A percentile compares a stretch with the other conserved stretches of the same genome.
phyloP scores from a whole-genome alignment of 2,113 vertebrate genomes.

The Meles meles region DNA sequence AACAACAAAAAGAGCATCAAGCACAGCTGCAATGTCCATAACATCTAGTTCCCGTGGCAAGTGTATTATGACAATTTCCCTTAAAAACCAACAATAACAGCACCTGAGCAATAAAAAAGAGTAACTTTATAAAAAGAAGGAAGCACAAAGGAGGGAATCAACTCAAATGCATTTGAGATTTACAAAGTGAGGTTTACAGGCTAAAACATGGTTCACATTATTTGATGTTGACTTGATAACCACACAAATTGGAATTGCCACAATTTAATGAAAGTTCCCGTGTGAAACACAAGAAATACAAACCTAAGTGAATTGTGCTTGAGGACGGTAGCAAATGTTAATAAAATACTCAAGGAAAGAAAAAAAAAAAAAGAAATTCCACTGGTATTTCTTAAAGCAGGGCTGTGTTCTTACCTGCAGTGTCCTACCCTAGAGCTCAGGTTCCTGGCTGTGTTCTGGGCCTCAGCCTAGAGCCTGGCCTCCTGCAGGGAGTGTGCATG shows the following conservation, averaged over 20 bases:
- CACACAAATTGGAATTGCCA: neutral
- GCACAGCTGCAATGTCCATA: accelerated
- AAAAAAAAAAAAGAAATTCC: no score
- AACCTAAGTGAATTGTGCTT: neutral
- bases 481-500: neutral
- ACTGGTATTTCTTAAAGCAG: neutral
- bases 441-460: neutral
- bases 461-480: neutral
- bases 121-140: neutral
- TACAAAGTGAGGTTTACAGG: neutral
- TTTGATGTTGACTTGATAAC: slow-evolving; percentile 1
- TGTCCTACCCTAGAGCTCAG: neutral
- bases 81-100: neutral
- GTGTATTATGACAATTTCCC: neutral
- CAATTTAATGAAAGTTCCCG: neutral
- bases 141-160: neutral
- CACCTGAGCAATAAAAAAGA: neutral
- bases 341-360: neutral
- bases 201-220: neutral
- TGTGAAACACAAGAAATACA: neutral
- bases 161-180: neutral
- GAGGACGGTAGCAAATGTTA: neutral
- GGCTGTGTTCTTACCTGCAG: neutral
- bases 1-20: accelerated
- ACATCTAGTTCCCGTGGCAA: neutral